Conservation (phyloP, 2,113 vertebrate species). For the Haplochromis vanheusdeni region DNA sequence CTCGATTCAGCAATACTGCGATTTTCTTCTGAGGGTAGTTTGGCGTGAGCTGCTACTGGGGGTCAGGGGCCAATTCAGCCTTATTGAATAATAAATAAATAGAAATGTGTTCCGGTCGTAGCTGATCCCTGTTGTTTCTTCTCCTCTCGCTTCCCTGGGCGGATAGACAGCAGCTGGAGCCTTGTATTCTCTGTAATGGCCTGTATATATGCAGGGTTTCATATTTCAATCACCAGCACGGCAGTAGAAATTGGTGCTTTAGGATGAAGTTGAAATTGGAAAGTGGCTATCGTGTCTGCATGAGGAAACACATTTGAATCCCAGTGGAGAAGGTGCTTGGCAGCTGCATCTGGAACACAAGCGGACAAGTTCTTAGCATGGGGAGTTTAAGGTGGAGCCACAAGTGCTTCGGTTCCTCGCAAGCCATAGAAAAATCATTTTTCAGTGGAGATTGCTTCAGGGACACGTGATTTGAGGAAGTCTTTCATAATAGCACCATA, state of each 20-base stretch:
- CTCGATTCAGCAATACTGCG: slow-evolving; percentile 46
- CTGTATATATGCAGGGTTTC: slow-evolving; percentile 78
- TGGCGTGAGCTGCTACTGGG: slow-evolving; percentile 19
- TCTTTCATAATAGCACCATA: slow-evolving; percentile 52
- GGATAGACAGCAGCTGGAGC: slow-evolving; percentile 50
- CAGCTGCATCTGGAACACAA: slow-evolving; percentile 28
- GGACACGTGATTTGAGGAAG: slow-evolving; percentile 53
- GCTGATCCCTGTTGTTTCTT: slow-evolving; percentile 58
- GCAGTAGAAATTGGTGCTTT: slow-evolving; percentile 71
- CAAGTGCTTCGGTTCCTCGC: slow-evolving; percentile 23
- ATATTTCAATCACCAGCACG: slow-evolving; percentile 71
- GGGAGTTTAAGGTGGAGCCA: slow-evolving; percentile 37
- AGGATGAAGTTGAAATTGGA: slow-evolving; percentile 79
- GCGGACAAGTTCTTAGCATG: slow-evolving; percentile 40
- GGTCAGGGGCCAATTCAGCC: slow-evolving; percentile 66
- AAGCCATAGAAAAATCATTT: slow-evolving; percentile 38
- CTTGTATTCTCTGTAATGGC: slow-evolving; percentile 70
- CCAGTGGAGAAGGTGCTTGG: slow-evolving; percentile 36
- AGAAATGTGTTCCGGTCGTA: slow-evolving; percentile 56
- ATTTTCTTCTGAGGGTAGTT: slow-evolving; percentile 36
- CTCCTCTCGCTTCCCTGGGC: slow-evolving; percentile 12
- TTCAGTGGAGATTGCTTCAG: slow-evolving; percentile 32
- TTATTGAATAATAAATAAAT: slow-evolving; percentile 74
- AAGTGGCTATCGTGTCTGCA: slow-evolving; percentile 75
- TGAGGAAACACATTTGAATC: slow-evolving; percentile 74